phyloP scores from a whole-genome alignment of 1,140 invertebrate species.

The Mylabris phalerata region DNA sequence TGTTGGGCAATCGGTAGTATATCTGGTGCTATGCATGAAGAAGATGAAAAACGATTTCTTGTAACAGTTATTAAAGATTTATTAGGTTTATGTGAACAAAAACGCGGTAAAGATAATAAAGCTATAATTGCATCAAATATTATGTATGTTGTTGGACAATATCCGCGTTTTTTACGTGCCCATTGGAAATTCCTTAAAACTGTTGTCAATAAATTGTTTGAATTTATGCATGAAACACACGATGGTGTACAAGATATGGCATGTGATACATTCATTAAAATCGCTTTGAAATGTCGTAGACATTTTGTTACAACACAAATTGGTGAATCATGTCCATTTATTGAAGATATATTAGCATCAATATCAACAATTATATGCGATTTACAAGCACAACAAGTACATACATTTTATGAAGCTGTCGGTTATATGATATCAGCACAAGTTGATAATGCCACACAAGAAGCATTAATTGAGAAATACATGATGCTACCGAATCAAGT shows the following conservation, averaged over 20 bases:
- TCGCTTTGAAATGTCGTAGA: slow-evolving; percentile 95
- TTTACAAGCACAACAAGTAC: slow-evolving; percentile 88
- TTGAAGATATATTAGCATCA: slow-evolving; percentile 95
- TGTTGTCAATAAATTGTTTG: slow-evolving; percentile 99
- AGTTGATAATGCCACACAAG: slow-evolving; percentile 80
- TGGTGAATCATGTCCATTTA: slow-evolving; percentile 95
- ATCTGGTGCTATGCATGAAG: slow-evolving; percentile 97
- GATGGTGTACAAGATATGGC: slow-evolving; percentile 99
- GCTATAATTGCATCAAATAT: slow-evolving; percentile 99
- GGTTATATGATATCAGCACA: slow-evolving; percentile 98
- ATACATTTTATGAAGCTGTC: slow-evolving; percentile 99
- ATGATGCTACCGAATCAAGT: slow-evolving; percentile 96
- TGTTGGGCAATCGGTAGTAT: slow-evolving; percentile 99
- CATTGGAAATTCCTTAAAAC: slow-evolving; percentile 99
- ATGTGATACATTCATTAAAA: slow-evolving; percentile 99
- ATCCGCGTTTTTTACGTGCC: slow-evolving; percentile 95
- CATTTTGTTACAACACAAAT: slow-evolving; percentile 97
- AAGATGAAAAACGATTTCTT: slow-evolving; percentile 98
- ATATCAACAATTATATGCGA: slow-evolving; percentile 99
- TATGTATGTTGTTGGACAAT: slow-evolving; percentile 99
- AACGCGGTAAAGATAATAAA: slow-evolving; percentile 99
- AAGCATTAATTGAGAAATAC: slow-evolving; percentile 93
- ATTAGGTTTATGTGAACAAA: slow-evolving; percentile 96
- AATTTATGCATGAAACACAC: slow-evolving; percentile 99
- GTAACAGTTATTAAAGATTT: slow-evolving; percentile 99